Percentiles rank a stretch among this genome's conserved stretches.
Conservation (phyloP, 2,797 vertebrate species). For the Pristis pectinata region DNA sequence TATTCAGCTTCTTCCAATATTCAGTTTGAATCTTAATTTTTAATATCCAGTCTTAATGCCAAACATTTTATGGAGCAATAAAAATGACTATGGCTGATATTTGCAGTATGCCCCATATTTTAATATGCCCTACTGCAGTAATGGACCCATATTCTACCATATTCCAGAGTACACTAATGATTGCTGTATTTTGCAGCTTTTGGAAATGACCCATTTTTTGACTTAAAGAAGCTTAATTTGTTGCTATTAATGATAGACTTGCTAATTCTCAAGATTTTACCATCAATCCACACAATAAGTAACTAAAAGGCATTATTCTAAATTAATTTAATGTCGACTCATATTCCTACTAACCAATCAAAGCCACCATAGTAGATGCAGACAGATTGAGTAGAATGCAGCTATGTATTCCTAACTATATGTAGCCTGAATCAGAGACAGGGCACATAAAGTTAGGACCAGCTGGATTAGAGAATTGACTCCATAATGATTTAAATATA, state of each 20-base stretch:
- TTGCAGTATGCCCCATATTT: slow-evolving; percentile 36
- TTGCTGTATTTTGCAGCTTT: not conserved
- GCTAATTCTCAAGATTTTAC: not conserved
- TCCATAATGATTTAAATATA: not conserved
- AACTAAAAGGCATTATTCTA: not conserved
- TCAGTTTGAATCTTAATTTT: slow-evolving; percentile 37
- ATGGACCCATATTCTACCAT: slow-evolving; percentile 31
- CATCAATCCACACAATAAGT: slow-evolving; percentile 5
- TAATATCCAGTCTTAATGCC: slow-evolving; percentile 36
- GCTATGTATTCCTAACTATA: not conserved
- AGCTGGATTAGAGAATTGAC: not conserved
- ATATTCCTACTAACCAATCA: not conserved
- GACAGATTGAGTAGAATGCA: not conserved
- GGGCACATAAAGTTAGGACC: not conserved
- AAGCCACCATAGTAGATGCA: not conserved
- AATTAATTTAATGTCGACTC: not conserved
- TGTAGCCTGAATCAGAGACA: not conserved
- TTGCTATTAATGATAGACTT: slow-evolving; percentile 1
- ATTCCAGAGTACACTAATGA: slow-evolving; percentile 27
- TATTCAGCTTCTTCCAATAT: slow-evolving; percentile 36
- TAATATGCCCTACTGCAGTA: slow-evolving; percentile 30
- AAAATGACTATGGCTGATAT: slow-evolving; percentile 36
- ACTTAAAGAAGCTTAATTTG: not conserved
- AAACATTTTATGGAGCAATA: slow-evolving; percentile 38
- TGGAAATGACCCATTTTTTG: not conserved